Percentiles rank a stretch among this genome's conserved stretches.
These are phyloP conservation scores for Dryobates pubescens DNA, from an alignment of 2,797 vertebrate genomes.

Conservation along the genomic window DNA sequence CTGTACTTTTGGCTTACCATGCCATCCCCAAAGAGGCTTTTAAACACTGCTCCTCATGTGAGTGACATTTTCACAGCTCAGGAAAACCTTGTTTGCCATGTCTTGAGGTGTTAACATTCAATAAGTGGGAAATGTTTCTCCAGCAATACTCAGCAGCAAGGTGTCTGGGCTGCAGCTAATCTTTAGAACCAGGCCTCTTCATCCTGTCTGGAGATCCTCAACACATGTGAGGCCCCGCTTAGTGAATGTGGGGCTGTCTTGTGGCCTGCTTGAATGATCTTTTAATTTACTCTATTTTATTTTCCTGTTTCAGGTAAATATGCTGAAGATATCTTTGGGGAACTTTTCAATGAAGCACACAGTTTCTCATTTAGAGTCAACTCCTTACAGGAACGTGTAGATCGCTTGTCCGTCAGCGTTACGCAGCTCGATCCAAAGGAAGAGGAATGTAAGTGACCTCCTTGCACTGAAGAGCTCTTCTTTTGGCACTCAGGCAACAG, in stretches of 20 bases:
- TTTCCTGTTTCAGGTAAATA: constrained; percentile 89
- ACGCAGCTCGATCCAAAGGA: constrained; percentile 98
- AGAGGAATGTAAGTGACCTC: constrained; percentile 91
- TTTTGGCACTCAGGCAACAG: background rate
- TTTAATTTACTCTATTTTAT: too few relatives aligned
- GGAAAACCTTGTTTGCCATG: background rate
- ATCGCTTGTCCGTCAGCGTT: constrained; percentile 96
- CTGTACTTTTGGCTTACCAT: background rate
- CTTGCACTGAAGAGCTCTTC: background rate
- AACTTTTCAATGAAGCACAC: constrained; percentile 98
- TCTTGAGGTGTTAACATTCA: background rate
- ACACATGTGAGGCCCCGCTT: background rate
- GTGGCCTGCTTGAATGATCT: background rate
- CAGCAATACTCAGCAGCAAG: background rate
- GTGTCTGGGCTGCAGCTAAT: background rate
- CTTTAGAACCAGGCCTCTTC: background rate
- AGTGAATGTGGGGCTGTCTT: background rate
- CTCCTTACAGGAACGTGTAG: constrained; percentile 96
- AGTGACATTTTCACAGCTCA: background rate
- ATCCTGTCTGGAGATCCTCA: background rate
- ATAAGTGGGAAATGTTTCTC: background rate
- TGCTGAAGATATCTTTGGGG: constrained; percentile 98
- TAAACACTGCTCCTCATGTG: background rate
- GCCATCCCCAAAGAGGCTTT: background rate
- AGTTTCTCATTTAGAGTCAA: constrained; percentile 98